These are phyloP conservation scores for Sardina pilchardus DNA, from an alignment of 2,113 vertebrate species.

Conservation along the genomic window DNA sequence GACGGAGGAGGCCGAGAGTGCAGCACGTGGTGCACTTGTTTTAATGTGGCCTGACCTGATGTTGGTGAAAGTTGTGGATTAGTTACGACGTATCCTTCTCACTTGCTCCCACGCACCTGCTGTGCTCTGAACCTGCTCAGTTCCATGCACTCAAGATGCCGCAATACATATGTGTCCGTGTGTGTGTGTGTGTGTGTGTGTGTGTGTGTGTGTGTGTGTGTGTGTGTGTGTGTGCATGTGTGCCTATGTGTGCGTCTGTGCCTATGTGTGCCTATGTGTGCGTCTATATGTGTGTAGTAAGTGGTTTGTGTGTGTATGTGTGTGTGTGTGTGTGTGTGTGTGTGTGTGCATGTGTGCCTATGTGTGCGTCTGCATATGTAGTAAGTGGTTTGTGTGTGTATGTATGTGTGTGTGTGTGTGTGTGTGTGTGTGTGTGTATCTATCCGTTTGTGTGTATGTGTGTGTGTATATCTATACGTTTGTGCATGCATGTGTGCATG, in stretches of 20 bases:
- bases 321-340: background rate
- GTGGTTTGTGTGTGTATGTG: background rate
- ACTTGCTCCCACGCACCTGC: slow-evolving; percentile 41
- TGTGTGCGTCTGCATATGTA: no score
- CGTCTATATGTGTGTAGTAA: no score
- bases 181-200: background rate
- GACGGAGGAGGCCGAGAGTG: background rate
- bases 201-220: background rate
- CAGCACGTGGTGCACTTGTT: background rate
- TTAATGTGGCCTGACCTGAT: slow-evolving; percentile 53
- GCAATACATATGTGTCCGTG: background rate
- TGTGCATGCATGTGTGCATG: no score
- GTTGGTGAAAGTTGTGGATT: slow-evolving; percentile 50
- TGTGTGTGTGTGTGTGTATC: no score
- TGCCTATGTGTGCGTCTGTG: background rate
- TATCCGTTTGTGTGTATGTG: no score
- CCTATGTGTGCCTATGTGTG: background rate
- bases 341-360: no score
- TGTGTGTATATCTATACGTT: no score
- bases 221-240: background rate
- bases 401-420: no score
- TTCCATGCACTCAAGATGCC: background rate
- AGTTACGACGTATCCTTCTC: slow-evolving; percentile 41
- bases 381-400: no score
- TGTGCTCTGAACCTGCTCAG: slow-evolving; percentile 11